Base-by-base conservation (phyloP, 2,113 vertebrate species). In the Apodemus speciosus region DNA sequence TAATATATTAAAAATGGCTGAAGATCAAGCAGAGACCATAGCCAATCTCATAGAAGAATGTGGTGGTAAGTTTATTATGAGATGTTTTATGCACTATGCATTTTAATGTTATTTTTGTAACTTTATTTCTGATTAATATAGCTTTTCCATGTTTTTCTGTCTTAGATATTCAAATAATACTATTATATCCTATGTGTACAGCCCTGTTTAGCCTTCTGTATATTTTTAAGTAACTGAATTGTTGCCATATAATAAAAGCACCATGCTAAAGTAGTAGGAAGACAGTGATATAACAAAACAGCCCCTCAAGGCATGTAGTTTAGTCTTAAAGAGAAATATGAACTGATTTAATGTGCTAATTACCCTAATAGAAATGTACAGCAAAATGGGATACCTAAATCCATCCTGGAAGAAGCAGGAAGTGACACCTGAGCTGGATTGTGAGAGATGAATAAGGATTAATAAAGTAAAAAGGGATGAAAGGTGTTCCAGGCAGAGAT, bases 1-100 rank as follows among this genome's bases (percentile, higher is more conserved):
- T 99, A 99, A 99, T 98, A 99, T 99, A 98, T 99, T 99, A 94
- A 99, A 99, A 98, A 99, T 99, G 99, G 99, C 99, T 51, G 99
- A 99, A 93, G 99, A 99, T 40, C 99, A 99, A 97, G 99, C 99
- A 0, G 99, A 99, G 98, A 99, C 98, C 86, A 99, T 99, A 96
- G 99, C 99, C 98, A 99, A 99, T 95, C 99, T 99, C 97, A 99
- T 99, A 97, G 99, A 99, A 97, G 99, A 99, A 97, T 99, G 99
- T 97, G 99, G 99, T 98, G 99, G 99, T 99, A 97, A 71, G 98
- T 66, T 88, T 16, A 9, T 25, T 83, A 20, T 43, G 51, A 43
- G 35, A 25, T 88, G 20, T 9, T 89, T 30, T 38, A 62, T 62
- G 23, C 60, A 62, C 25, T 23, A 10, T 14, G 75, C 38, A 83